These are phyloP conservation scores for Sinonovacula constricta DNA, from an alignment of 1,140 invertebrate genomes.

Conservation along the genomic window DNA sequence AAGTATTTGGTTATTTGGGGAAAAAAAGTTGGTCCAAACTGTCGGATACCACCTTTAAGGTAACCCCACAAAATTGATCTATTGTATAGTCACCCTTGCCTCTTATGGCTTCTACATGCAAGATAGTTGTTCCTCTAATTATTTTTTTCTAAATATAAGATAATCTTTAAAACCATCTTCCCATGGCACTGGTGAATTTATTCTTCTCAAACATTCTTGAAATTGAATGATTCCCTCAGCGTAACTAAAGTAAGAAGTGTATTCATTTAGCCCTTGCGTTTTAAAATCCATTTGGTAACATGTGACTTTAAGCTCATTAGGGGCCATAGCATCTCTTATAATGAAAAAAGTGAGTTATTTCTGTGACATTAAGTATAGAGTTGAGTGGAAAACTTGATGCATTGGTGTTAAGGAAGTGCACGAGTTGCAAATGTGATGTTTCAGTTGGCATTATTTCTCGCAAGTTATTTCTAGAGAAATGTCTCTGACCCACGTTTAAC, in stretches of 20 bases:
- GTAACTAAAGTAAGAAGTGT: background rate
- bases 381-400: background rate
- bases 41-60: no score
- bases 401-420: background rate
- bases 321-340: background rate
- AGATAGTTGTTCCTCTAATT: background rate
- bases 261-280: background rate
- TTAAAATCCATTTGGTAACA: background rate
- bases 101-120: no score
- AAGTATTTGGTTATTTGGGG: no score
- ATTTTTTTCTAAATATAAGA: background rate
- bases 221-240: background rate
- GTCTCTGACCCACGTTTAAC: no score
- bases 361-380: background rate
- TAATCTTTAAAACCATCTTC: background rate
- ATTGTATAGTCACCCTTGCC: no score
- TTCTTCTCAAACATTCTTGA: background rate
- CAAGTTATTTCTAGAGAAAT: no score
- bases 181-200: background rate
- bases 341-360: background rate
- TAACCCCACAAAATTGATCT: no score
- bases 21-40: no score
- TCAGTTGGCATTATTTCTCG: background rate
- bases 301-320: conserved; percentile 1
- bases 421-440: background rate